These are phyloP conservation scores for Sterrhoptilus dennistouni DNA, from an alignment of 2,113 vertebrate species.

Conservation along the genomic window DNA sequence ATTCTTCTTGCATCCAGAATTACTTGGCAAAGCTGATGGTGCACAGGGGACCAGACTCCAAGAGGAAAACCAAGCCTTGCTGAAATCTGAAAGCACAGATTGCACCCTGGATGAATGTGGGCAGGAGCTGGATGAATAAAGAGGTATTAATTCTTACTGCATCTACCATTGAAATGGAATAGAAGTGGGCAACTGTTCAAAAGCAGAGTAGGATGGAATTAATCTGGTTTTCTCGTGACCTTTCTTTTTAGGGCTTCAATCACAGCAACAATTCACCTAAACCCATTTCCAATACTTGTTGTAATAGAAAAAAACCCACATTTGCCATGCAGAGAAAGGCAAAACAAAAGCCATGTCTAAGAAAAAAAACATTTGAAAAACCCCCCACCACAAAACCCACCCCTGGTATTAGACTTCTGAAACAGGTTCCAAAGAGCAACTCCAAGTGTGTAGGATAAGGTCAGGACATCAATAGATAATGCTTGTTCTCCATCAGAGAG, in stretches of 20 bases:
- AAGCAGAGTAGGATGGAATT: not conserved
- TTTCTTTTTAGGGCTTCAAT: not conserved
- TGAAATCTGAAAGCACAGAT: not conserved
- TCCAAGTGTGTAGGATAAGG: not conserved
- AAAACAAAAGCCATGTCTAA: not conserved
- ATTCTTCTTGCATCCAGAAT: not conserved
- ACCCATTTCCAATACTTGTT: not conserved
- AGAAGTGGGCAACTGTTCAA: not conserved
- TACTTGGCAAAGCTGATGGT: not conserved
- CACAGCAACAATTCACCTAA: not conserved
- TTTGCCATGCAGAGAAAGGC: not conserved
- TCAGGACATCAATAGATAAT: not conserved
- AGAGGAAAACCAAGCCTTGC: not conserved
- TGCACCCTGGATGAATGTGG: not conserved
- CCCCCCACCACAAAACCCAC: not conserved
- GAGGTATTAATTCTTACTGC: conserved; percentile 8
- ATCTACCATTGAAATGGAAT: not conserved
- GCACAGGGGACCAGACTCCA: not conserved
- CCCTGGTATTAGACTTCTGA: not conserved
- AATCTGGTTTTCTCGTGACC: not conserved
- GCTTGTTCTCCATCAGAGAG: not conserved
- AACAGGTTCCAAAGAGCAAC: not conserved
- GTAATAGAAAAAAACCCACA: not conserved
- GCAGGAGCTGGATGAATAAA: conserved; percentile 38
- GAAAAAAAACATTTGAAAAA: not conserved